phyloP scores from a whole-genome alignment of 2,113 vertebrate species.

The Carollia perspicillata region DNA sequence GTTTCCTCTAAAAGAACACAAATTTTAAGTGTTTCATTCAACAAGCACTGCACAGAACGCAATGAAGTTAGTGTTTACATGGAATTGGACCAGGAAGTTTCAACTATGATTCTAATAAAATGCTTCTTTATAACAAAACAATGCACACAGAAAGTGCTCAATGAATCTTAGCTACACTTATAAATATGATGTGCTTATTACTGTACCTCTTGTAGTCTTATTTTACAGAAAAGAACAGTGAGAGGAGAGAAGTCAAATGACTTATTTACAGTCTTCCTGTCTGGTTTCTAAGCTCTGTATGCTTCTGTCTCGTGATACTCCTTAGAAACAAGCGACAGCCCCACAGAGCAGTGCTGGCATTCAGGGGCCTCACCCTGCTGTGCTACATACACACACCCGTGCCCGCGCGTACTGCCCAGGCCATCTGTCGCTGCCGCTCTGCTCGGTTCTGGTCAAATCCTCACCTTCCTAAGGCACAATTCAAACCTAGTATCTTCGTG shows the following conservation, averaged over 20 bases:
- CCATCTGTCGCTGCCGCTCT: background rate
- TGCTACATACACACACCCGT: background rate
- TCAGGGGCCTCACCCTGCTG: background rate
- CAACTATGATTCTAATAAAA: background rate
- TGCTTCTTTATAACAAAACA: background rate
- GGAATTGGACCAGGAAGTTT: background rate
- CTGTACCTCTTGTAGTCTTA: background rate
- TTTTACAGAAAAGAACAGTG: background rate
- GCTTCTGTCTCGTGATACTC: background rate
- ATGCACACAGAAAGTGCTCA: background rate
- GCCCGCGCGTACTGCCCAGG: background rate
- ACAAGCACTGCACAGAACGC: background rate
- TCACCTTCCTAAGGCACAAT: background rate
- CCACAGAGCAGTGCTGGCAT: background rate
- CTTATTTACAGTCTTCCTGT: background rate
- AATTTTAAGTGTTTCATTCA: background rate
- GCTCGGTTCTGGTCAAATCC: background rate
- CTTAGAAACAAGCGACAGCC: background rate
- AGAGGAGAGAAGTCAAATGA: background rate
- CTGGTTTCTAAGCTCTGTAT: background rate
- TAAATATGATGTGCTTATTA: background rate
- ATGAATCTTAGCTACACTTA: background rate
- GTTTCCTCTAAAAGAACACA: constrained; percentile 90
- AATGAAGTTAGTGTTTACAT: background rate
- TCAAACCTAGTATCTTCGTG: background rate